Conservation (phyloP, 2,888 invertebrate species). For the Microplitis manilae region DNA sequence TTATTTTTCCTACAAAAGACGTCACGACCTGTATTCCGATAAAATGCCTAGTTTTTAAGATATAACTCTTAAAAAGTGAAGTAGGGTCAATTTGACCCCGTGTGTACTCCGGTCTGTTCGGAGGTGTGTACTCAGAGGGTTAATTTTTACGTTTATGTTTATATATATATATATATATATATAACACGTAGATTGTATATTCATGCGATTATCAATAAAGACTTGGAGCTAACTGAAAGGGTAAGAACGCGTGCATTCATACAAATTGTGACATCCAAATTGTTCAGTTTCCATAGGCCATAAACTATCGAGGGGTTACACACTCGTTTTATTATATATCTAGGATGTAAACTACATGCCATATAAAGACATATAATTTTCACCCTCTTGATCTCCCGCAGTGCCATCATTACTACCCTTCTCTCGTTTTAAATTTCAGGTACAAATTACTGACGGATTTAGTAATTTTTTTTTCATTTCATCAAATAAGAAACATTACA, state of each 20-base stretch:
- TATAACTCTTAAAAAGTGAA: no score
- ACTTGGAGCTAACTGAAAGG: slow-evolving; percentile 59
- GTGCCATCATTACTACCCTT: background rate
- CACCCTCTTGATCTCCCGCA: slow-evolving; percentile 28
- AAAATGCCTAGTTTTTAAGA: no score
- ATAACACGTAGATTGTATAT: slow-evolving; percentile 11
- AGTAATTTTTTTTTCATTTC: background rate
- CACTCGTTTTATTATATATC: background rate
- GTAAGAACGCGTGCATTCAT: slow-evolving; percentile 59
- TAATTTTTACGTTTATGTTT: background rate
- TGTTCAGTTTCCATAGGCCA: slow-evolving; percentile 60
- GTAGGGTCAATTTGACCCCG: no score
- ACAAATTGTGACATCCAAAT: slow-evolving; percentile 62
- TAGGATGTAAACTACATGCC: background rate
- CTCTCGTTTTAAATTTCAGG: slow-evolving; percentile 1
- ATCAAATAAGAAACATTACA: background rate
- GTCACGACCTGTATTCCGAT: no score
- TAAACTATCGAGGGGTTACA: background rate
- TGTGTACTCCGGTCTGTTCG: no score
- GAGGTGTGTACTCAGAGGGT: no score
- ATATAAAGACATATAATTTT: background rate
- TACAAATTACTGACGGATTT: background rate
- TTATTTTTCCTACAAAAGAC: no score
- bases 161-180: no score
- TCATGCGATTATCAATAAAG: slow-evolving; percentile 56